Conservation (phyloP, 2,113 vertebrate species). For the Ginglymostoma cirratum region DNA sequence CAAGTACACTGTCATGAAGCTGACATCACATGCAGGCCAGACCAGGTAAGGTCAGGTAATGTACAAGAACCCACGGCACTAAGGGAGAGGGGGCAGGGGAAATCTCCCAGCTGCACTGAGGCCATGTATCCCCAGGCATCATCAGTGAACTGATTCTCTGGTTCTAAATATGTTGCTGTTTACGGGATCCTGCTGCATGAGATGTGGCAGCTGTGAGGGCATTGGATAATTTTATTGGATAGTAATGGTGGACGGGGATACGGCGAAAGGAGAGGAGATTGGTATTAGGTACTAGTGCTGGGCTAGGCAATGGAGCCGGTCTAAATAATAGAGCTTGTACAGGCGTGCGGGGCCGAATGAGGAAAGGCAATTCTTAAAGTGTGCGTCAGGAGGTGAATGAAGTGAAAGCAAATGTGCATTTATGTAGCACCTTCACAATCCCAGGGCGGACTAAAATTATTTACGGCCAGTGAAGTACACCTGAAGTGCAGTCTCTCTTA, state of each 20-base stretch:
- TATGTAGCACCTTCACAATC: background rate
- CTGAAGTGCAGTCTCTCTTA: background rate
- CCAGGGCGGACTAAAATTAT: background rate
- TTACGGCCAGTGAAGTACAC: background rate
- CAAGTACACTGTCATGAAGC: too few relatives aligned
- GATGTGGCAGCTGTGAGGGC: background rate
- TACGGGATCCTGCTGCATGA: background rate
- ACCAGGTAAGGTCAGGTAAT: too few relatives aligned
- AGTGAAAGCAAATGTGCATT: background rate
- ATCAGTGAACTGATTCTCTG: background rate
- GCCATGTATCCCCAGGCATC: background rate
- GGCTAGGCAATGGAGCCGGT: too few relatives aligned
- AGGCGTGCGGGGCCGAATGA: too few relatives aligned
- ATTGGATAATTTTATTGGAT: too few relatives aligned
- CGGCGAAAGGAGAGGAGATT: too few relatives aligned
- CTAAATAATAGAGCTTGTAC: background rate
- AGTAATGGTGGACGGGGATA: too few relatives aligned
- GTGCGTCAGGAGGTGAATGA: background rate
- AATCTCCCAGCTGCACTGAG: background rate
- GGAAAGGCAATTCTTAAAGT: background rate
- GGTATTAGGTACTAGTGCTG: too few relatives aligned
- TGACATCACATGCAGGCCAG: too few relatives aligned
- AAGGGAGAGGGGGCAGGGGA: too few relatives aligned
- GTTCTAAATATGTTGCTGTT: background rate
- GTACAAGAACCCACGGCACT: too few relatives aligned